These are phyloP conservation scores for cat (Felis catus) DNA, from an alignment of 2,113 vertebrate species.

Conservation along the genomic window F.catus_Fca126_mat1.0 CM031423.1:14133501-14134000, in stretches of 20 bases:
- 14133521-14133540: constrained; percentile 50
- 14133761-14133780: rapidly evolving
- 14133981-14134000: too few relatives aligned
- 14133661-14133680: rapidly evolving
- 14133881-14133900: too few relatives aligned
- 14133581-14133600: not conserved
- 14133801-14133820: rapidly evolving
- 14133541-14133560: not conserved
- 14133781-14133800: not conserved
- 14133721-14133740: not conserved
- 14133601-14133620: not conserved
- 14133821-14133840: too few relatives aligned
- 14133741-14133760: too few relatives aligned
- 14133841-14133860: too few relatives aligned
- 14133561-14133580: rapidly evolving
- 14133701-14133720: not conserved
- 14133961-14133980: too few relatives aligned
- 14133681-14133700: not conserved
- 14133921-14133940: too few relatives aligned
- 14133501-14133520: constrained; percentile 24
- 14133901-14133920: too few relatives aligned
- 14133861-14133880: too few relatives aligned
- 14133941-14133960: too few relatives aligned
- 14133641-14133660: not conserved
- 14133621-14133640: not conserved